These are phyloP conservation scores for Caenorhabditis angaria DNA, from an alignment of 2,888 invertebrate genomes.

Conservation along the genomic window DNA sequence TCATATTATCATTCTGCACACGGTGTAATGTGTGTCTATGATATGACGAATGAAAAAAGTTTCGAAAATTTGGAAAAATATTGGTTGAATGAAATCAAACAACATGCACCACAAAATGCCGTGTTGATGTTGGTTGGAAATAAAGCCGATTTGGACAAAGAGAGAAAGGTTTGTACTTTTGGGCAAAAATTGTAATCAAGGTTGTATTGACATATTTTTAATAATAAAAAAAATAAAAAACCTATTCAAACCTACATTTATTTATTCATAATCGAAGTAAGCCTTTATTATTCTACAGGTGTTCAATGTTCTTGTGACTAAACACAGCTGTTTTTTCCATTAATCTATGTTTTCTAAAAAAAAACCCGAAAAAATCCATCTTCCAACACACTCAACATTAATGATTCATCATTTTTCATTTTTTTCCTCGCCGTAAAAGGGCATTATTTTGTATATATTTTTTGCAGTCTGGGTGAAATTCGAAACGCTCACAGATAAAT, in stretches of 20 bases:
- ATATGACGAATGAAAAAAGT: conserved; percentile 69
- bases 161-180: conserved; percentile 55
- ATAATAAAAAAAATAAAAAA: background rate
- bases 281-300: too few relatives aligned
- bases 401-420: too few relatives aligned
- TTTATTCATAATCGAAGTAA: too few relatives aligned
- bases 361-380: too few relatives aligned
- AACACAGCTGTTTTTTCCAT: too few relatives aligned
- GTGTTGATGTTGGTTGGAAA: conserved; percentile 72
- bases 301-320: too few relatives aligned
- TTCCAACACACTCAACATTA: too few relatives aligned
- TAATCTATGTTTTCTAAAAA: too few relatives aligned
- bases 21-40: conserved; percentile 72
- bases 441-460: background rate
- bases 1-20: conserved; percentile 73
- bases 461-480: background rate
- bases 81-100: conserved; percentile 71
- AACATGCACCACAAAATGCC: conserved; percentile 72
- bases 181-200: background rate
- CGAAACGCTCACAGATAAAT: background rate
- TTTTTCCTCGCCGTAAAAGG: too few relatives aligned
- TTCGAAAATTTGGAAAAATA: conserved; percentile 72
- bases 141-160: conserved; percentile 71
- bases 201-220: background rate
- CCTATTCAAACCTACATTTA: too few relatives aligned